Base-by-base conservation (phyloP, 2,113 vertebrate species). In the Orcinus orca region DNA sequence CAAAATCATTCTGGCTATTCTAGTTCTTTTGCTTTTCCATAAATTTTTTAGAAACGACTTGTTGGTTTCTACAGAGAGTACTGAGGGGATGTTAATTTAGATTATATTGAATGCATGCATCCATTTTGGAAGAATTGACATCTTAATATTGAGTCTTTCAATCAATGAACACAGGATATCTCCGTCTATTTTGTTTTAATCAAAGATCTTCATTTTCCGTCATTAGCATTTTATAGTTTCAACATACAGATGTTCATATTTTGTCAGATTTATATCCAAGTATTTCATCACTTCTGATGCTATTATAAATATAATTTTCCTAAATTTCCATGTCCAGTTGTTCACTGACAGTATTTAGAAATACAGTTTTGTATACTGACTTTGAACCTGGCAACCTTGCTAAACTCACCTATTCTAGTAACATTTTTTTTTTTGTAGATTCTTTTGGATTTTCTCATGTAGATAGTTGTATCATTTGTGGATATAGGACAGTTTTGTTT, bases 221-320 rank as follows among this genome's bases (percentile, higher is more conserved):
- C 38, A 36, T 94, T 38, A 92, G 25, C 33, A 76, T 88, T 84
- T 88, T 97, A 6, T 71, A 73, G n/a, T 87, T 92, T 79, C 20
- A 85, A 10, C 15, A 80, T 36, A 50, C 9, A 83, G 44, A 36
- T 73, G 21, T n/a, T 47, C 7, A 25, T 73, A n/a, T 95, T 96
- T 95, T 96, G 50, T 88, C 84, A 96, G 36, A 21, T 85, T 90
- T 89, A 25, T 91, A 68, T 63, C 3, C 33, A 90, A 73, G 21
- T 74, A 77, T 79, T 90, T 92, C 8, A 58, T 92, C 50, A 50
- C 82, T 94, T 94, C 58, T 77, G 15, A 60, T 68, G 33, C 23
- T 67, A 8, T 21, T 86, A 20, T 63, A 82, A 71, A 44, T 83
- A 74, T 58, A 80, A 44, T 93, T 79, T 85, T 71, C 71, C 81